Conservation (phyloP, 1,140 invertebrate species). For the Temnothorax nylanderi region DNA sequence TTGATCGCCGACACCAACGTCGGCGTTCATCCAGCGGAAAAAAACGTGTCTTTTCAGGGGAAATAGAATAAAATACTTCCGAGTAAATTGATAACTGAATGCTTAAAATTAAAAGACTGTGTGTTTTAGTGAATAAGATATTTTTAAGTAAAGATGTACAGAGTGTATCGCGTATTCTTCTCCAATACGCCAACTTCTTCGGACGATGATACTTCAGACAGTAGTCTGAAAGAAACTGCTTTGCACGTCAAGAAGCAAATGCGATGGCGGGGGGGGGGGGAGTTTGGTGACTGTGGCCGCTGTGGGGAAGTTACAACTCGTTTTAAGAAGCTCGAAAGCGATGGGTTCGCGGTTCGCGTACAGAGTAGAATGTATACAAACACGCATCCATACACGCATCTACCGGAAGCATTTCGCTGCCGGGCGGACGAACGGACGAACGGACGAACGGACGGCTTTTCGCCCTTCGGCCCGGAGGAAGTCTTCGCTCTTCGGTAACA, state of each 20-base stretch:
- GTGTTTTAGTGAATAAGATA: too few species aligned
- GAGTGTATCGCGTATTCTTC: background rate
- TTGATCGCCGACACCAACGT: background rate
- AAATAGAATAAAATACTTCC: background rate
- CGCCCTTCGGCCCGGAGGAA: slow-evolving; percentile 62
- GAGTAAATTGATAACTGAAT: background rate
- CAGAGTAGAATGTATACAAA: background rate
- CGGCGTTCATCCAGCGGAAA: background rate
- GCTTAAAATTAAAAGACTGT: background rate
- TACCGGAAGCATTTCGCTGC: background rate
- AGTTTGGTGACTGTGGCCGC: background rate
- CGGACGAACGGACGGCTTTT: slow-evolving; percentile 22
- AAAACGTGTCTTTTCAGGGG: background rate
- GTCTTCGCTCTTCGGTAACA: slow-evolving; percentile 72
- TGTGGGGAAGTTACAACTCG: background rate
- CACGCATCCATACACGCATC: background rate
- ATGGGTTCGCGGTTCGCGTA: background rate
- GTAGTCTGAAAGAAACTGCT: background rate
- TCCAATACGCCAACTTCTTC: background rate
- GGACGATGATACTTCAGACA: background rate
- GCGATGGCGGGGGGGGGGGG: background rate
- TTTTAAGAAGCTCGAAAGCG: background rate
- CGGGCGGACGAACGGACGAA: background rate
- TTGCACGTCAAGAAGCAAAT: background rate
- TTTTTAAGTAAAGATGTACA: background rate